Evolutionary conservation across 2,113 vertebrate genomes (phyloP), one percentile per base, ranked within the genome.

Genomic region (Thalassarche chlororhynchos): DNA sequence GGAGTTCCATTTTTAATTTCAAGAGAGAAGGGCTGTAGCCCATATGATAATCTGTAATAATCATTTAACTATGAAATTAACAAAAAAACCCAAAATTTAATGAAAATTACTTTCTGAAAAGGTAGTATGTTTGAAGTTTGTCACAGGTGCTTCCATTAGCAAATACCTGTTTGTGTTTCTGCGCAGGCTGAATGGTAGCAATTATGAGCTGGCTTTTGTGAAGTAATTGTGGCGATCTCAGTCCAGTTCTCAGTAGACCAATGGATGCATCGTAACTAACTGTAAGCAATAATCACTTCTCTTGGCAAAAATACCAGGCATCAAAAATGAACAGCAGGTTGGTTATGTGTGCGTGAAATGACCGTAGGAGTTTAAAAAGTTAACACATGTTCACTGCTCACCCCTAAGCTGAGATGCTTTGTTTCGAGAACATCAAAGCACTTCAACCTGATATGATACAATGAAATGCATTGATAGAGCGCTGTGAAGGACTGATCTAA

Each of bases 171-270:
- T 83, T 68, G 15, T 94, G 26, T 46, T 83, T 90, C n/a, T 76
- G n/a, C 0, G 0, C 26, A 74, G 54, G n/a, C 21, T 58, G 54
- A 28, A n/a, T 23, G 12, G 23, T 55, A 80, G 44, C 44, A 58
- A 28, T 70, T 76, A 49, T 6, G 36, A 90, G 15, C 25, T 91
- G 29, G 26, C 49, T 84, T 84, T 57, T 32, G 7, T 69, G 38
- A 69, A 36, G 29, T 38, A 42, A 24, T 49, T 1, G 2, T 62
- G 42, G 12, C 1, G 2, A 65, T 60, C 44, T 49, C n/a, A 34
- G n/a, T 60, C 40, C 12, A 42, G 18, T 42, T 71, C 54, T 74
- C 36, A 46, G 54, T 11, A 68, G 52, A 55, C n/a, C 2, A 10
- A 19, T 44, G 40, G 32, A 52, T 64, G 28, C 0, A 29, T 83